These are phyloP conservation scores for Arctopsyche grandis DNA, from an alignment of 1,140 invertebrate genomes.

Conservation along the genomic window DNA sequence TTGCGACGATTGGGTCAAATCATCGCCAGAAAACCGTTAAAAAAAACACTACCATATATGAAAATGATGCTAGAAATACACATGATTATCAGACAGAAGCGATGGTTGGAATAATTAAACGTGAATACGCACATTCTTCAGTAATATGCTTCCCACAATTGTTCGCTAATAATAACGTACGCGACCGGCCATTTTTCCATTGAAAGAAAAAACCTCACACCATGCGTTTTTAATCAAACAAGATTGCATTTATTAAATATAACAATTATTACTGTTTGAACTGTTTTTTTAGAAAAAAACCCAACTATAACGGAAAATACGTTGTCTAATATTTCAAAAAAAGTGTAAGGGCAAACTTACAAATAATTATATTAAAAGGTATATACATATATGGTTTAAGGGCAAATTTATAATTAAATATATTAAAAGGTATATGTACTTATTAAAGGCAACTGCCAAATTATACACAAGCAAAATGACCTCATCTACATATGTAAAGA, in stretches of 20 bases:
- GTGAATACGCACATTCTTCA: conserved; percentile 32
- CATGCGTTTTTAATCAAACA: conserved; percentile 21
- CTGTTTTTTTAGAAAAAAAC: conserved; percentile 9
- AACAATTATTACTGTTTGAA: conserved; percentile 24
- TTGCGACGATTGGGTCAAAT: neutral
- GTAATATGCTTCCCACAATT: conserved; percentile 21
- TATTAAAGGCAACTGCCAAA: no score
- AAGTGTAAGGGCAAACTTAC: no score
- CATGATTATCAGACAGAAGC: neutral
- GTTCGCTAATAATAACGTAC: conserved; percentile 12
- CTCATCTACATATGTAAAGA: no score
- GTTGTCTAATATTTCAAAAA: no score
- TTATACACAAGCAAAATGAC: no score
- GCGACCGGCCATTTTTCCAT: neutral
- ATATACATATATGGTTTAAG: no score
- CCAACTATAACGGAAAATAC: neutral
- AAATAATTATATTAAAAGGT: no score
- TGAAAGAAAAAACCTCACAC: conserved; percentile 23
- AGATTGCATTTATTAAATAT: conserved; percentile 30
- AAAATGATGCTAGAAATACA: conserved; percentile 3
- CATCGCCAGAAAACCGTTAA: neutral
- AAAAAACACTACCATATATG: neutral
- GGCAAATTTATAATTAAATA: no score
- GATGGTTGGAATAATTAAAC: conserved; percentile 15
- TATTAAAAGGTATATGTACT: no score